Conservation (phyloP, 2,113 vertebrate genomes). For the Rhea pennata region DNA sequence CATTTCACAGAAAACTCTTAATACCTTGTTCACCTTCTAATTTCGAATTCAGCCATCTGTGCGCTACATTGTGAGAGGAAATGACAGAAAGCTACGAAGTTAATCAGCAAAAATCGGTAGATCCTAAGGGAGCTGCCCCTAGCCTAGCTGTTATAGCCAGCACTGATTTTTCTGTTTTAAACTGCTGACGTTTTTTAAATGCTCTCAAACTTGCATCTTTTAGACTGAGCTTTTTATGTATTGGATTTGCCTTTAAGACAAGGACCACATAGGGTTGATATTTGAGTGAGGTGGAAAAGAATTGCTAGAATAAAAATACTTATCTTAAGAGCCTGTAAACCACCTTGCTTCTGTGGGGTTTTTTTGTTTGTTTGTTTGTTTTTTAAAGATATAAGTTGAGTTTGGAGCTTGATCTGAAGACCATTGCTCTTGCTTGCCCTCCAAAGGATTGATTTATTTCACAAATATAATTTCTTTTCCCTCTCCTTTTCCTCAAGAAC, state of each 20-base stretch:
- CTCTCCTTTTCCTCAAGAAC: neutral
- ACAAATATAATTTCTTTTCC: neutral
- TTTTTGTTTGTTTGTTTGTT: no score
- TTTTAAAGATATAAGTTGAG: neutral
- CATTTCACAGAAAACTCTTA: neutral
- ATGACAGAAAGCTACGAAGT: neutral
- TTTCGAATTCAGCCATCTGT: neutral
- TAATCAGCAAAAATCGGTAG: neutral
- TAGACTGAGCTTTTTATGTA: neutral
- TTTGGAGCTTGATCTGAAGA: neutral
- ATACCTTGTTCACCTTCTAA: neutral
- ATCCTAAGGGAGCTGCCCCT: neutral
- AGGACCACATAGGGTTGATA: neutral
- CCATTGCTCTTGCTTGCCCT: neutral
- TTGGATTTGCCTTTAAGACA: neutral
- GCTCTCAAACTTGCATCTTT: neutral
- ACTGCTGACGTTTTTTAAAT: neutral
- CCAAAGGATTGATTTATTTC: slow-evolving; percentile 31
- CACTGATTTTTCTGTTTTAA: neutral
- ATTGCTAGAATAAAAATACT: neutral
- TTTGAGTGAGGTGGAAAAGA: neutral
- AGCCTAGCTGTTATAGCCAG: neutral
- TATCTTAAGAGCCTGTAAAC: neutral
- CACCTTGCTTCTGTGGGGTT: no score
- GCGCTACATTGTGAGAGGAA: neutral